phyloP scores from a whole-genome alignment of 2,888 invertebrate genomes.

The Augochlorella aurata region DNA sequence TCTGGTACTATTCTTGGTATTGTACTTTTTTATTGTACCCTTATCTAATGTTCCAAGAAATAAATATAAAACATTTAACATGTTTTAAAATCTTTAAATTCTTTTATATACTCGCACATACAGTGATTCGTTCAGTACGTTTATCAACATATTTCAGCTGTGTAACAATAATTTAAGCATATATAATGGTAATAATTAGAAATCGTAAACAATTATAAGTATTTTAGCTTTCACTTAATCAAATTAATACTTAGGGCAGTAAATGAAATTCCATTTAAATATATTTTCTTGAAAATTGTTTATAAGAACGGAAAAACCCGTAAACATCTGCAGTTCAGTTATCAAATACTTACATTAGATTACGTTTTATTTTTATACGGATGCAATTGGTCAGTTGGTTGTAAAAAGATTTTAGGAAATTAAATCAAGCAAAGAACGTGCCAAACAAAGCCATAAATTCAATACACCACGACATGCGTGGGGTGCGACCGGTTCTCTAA shows the following conservation, averaged over 20 bases:
- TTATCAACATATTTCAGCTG: background rate
- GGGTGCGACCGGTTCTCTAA: background rate
- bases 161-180: background rate
- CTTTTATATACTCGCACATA: background rate
- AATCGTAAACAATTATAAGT: background rate
- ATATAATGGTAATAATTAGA: background rate
- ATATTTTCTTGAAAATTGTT: background rate
- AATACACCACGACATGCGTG: background rate
- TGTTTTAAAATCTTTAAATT: background rate
- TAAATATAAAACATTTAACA: slow-evolving; percentile 17
- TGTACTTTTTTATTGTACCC: slow-evolving; percentile 50
- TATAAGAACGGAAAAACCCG: background rate
- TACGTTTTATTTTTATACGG: background rate
- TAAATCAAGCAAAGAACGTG: background rate
- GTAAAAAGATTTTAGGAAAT: background rate
- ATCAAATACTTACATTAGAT: background rate
- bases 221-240: background rate
- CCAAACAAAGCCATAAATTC: background rate
- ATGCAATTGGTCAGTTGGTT: background rate
- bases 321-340: background rate
- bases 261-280: background rate
- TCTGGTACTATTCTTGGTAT: slow-evolving; percentile 33
- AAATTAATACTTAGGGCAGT: background rate
- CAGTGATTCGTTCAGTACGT: background rate
- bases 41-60: slow-evolving; percentile 43